These are phyloP conservation scores for Philaenus spumarius DNA, from an alignment of 1,140 invertebrate genomes.

Conservation along the genomic window DNA sequence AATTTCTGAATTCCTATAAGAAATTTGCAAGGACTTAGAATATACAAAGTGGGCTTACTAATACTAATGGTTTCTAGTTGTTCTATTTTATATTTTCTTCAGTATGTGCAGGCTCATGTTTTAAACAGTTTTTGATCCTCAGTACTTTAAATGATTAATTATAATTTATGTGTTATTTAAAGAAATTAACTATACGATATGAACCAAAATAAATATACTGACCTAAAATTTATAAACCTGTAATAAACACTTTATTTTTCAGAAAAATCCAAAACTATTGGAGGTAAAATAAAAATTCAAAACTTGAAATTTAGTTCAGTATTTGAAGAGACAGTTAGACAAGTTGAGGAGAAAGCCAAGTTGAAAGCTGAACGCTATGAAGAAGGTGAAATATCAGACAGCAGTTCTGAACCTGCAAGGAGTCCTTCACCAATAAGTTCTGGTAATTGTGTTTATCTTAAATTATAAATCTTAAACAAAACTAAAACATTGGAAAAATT, in stretches of 20 bases:
- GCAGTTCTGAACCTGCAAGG: slow-evolving; percentile 41
- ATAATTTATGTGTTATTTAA: slow-evolving; percentile 13
- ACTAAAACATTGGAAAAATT: too few species aligned
- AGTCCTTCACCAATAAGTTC: slow-evolving; percentile 39
- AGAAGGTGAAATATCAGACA: slow-evolving; percentile 54
- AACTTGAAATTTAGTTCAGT: slow-evolving; percentile 58
- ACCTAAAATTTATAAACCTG: neutral
- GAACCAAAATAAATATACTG: neutral
- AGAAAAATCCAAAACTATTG: slow-evolving; percentile 39
- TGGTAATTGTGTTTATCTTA: too few species aligned
- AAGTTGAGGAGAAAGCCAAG: slow-evolving; percentile 55
- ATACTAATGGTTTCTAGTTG: too few species aligned
- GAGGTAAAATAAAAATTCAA: slow-evolving; percentile 50
- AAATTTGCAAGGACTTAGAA: too few species aligned
- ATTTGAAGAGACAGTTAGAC: slow-evolving; percentile 56
- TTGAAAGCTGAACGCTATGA: slow-evolving; percentile 53
- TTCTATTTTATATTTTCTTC: slow-evolving; percentile 18
- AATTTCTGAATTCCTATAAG: too few species aligned
- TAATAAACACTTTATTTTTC: slow-evolving; percentile 24
- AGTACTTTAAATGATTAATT: slow-evolving; percentile 2
- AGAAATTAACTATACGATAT: too few species aligned
- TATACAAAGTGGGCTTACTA: too few species aligned
- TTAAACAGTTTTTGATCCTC: neutral
- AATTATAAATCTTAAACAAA: too few species aligned
- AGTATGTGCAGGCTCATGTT: neutral